phyloP scores from a whole-genome alignment of 2,888 invertebrate species.

The Cheilosia scutellata region DNA sequence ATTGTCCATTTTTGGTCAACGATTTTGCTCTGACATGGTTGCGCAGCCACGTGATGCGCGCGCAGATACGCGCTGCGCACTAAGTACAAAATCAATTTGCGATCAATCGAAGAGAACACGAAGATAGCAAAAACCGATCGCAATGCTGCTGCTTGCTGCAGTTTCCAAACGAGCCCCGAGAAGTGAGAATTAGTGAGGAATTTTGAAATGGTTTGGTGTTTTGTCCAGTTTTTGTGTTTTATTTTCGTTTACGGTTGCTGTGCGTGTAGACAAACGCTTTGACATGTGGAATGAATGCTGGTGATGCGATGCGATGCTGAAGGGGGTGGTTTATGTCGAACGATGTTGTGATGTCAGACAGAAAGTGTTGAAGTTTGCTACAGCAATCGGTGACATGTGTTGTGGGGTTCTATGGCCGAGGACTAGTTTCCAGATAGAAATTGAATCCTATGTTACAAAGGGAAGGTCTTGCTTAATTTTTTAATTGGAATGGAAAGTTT shows the following conservation, averaged over 20 bases:
- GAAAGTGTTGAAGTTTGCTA: slow-evolving; percentile 26
- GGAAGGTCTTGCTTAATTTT: no score
- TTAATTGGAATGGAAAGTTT: no score
- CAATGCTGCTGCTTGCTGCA: slow-evolving; percentile 25
- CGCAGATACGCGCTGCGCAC: slow-evolving; percentile 45
- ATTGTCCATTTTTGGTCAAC: slow-evolving; percentile 75
- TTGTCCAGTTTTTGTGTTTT: slow-evolving; percentile 40
- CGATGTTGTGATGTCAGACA: slow-evolving; percentile 58
- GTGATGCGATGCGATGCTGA: background rate
- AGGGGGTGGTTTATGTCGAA: slow-evolving; percentile 14
- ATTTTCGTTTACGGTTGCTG: slow-evolving; percentile 4
- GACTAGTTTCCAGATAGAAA: background rate
- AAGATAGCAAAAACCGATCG: slow-evolving; percentile 48
- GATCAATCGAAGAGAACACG: slow-evolving; percentile 67
- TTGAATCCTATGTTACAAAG: background rate
- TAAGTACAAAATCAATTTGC: slow-evolving; percentile 75
- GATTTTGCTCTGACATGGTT: slow-evolving; percentile 67
- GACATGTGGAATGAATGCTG: slow-evolving; percentile 62
- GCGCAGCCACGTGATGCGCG: slow-evolving; percentile 63
- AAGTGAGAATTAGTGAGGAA: slow-evolving; percentile 76
- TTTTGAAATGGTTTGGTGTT: slow-evolving; percentile 70
- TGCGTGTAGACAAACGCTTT: slow-evolving; percentile 54
- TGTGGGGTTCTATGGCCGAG: slow-evolving; percentile 8
- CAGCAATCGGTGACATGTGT: slow-evolving; percentile 40
- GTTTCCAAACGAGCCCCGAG: slow-evolving; percentile 53